These are phyloP conservation scores for Microcebus ravelobensis DNA, from an alignment of 2,113 vertebrate genomes.

Conservation along the genomic window DNA sequence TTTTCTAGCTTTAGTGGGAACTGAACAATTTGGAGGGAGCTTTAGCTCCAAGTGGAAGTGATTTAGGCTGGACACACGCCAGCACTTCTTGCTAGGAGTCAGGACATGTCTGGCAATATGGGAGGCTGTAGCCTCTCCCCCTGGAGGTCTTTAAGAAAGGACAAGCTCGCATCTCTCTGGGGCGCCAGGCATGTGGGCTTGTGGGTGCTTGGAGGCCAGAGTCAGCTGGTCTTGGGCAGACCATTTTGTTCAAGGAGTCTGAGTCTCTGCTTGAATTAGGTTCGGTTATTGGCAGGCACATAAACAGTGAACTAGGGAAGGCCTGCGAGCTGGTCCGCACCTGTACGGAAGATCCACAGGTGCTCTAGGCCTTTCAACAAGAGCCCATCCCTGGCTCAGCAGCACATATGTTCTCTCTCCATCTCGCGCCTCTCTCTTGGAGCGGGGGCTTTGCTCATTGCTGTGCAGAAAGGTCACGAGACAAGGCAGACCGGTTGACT, in stretches of 20 bases:
- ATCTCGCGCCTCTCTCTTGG: neutral
- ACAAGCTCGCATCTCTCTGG: neutral
- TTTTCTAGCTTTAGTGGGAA: neutral
- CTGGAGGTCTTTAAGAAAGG: neutral
- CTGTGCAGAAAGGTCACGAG: neutral
- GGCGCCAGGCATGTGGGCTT: neutral
- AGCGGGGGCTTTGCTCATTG: neutral
- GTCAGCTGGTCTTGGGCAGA: neutral
- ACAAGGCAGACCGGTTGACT: neutral
- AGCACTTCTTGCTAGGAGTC: neutral
- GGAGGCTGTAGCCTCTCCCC: neutral
- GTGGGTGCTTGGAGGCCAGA: neutral
- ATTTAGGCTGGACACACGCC: too few relatives aligned
- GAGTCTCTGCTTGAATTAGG: neutral
- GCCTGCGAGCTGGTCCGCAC: neutral
- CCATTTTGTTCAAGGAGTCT: neutral
- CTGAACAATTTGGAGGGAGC: neutral
- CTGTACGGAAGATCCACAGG: neutral
- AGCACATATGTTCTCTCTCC: neutral
- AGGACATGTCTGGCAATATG: neutral
- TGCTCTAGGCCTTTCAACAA: neutral
- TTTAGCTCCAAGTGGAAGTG: neutral
- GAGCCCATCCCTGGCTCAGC: neutral
- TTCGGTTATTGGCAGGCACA: neutral
- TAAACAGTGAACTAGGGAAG: slow-evolving; percentile 43